These are phyloP conservation scores for Diplodus sargus DNA, from an alignment of 2,797 vertebrate species.

Conservation along the genomic window DNA sequence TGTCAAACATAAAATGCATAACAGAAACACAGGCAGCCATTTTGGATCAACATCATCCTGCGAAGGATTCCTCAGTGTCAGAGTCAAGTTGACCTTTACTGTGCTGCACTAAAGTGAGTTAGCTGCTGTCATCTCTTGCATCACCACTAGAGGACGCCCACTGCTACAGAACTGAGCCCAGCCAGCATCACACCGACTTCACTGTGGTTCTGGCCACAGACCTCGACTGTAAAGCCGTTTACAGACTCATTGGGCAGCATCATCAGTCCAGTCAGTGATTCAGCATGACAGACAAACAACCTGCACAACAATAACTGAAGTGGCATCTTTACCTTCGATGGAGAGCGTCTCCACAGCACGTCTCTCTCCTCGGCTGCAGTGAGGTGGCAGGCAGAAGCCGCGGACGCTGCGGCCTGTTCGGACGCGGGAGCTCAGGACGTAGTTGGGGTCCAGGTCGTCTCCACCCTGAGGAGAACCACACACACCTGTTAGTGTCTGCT, in stretches of 20 bases:
- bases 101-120: neutral
- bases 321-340: constrained; percentile 87
- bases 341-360: constrained; percentile 93
- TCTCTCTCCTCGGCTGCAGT: constrained; percentile 96
- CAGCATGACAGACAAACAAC: neutral
- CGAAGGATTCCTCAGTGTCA: neutral
- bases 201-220: neutral
- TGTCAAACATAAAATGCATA: neutral
- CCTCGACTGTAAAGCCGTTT: neutral
- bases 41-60: neutral
- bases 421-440: constrained; percentile 95
- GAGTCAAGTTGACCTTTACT: neutral
- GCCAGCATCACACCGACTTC: neutral
- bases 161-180: neutral
- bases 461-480: constrained; percentile 86
- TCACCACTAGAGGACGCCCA: constrained; percentile 65
- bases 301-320: neutral
- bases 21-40: neutral
- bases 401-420: constrained; percentile 95
- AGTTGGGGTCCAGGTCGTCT: constrained; percentile 94
- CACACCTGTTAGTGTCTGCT: neutral
- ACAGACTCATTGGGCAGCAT: neutral
- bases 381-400: constrained; percentile 95
- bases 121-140: neutral
- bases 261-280: neutral